Conservation (phyloP, 30 jellyfish, hydroid and myxozoan genomes). For the Turritopsis rubra region DNA sequence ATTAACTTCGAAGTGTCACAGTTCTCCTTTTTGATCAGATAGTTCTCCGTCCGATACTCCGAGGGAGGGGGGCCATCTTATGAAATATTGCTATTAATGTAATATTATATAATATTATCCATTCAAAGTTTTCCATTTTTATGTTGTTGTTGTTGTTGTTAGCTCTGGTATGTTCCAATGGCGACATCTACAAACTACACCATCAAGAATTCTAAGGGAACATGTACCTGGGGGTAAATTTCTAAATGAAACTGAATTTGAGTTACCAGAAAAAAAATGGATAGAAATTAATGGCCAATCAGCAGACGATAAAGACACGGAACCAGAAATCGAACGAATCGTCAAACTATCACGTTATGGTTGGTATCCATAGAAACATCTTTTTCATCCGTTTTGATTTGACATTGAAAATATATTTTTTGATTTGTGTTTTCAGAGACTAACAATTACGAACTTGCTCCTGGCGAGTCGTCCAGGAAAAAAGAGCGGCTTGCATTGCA, state of each 20-base stretch:
- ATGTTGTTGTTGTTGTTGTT: too few species aligned
- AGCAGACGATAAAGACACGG: too few species aligned
- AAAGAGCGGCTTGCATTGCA: not conserved
- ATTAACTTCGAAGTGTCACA: too few species aligned
- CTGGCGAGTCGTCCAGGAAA: not conserved
- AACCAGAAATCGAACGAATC: not conserved
- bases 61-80: too few species aligned
- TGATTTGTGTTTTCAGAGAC: not conserved
- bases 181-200: not conserved
- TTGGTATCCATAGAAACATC: too few species aligned
- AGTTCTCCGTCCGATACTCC: too few species aligned
- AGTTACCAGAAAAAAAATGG: not conserved
- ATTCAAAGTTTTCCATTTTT: too few species aligned
- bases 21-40: too few species aligned
- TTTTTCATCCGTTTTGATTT: too few species aligned
- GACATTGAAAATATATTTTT: too few species aligned
- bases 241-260: not conserved
- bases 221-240: not conserved
- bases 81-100: too few species aligned
- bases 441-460: not conserved
- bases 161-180: not conserved
- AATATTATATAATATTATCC: too few species aligned
- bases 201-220: not conserved
- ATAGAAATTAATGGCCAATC: not conserved
- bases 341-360: not conserved